Conservation (phyloP, 1,140 invertebrate genomes). For the Trinorchestia longiramus region DNA sequence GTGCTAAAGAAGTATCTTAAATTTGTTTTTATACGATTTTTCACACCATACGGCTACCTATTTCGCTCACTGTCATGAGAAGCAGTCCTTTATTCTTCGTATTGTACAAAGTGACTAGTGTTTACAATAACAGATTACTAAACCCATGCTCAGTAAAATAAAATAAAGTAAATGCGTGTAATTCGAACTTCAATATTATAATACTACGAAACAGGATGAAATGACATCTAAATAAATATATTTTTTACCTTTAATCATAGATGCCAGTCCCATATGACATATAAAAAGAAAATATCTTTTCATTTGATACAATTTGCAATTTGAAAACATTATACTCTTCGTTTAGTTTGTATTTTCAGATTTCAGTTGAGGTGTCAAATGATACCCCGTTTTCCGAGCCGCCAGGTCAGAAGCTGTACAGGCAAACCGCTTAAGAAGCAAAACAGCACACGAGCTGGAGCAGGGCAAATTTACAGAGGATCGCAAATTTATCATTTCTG, state of each 20-base stretch:
- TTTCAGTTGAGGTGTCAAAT: neutral
- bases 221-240: neutral
- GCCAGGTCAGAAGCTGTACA: too few species aligned
- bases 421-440: neutral
- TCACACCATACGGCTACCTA: too few species aligned
- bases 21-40: too few species aligned
- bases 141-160: neutral
- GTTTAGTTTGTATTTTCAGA: neutral
- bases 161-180: neutral
- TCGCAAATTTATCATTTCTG: neutral
- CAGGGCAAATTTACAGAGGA: neutral
- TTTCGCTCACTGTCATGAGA: too few species aligned
- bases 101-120: too few species aligned
- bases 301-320: neutral
- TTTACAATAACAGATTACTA: too few species aligned
- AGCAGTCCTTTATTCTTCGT: too few species aligned
- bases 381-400: neutral
- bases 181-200: neutral
- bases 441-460: neutral
- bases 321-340: neutral
- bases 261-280: neutral
- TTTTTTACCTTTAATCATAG: neutral
- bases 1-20: too few species aligned
- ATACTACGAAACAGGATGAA: neutral
- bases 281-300: neutral